Percentiles rank a stretch among this genome's conserved stretches.
Conservation (phyloP, 2,888 invertebrate species). For the Andrena hattorfiana region DNA sequence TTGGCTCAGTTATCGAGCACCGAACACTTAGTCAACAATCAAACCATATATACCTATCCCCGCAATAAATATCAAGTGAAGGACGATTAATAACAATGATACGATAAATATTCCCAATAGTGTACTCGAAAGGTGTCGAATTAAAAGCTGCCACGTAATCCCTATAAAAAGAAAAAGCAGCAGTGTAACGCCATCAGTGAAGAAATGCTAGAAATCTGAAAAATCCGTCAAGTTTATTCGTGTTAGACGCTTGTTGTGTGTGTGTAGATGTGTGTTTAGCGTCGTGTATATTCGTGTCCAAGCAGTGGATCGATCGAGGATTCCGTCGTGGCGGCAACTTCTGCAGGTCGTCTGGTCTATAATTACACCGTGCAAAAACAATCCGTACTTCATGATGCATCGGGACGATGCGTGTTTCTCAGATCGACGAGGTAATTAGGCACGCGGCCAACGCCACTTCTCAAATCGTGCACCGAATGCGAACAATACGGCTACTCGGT, state of each 20-base stretch:
- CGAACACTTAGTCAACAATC: no score
- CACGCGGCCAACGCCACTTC: conserved; percentile 71
- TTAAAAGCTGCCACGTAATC: not conserved
- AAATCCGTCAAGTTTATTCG: not conserved
- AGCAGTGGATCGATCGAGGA: conserved; percentile 47
- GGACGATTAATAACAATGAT: no score
- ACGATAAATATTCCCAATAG: no score
- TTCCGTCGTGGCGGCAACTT: conserved; percentile 47
- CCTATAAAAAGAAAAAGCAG: not conserved
- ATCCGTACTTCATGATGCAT: conserved; percentile 75
- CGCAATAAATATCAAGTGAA: no score
- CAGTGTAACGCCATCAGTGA: not conserved
- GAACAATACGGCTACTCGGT: conserved; percentile 61
- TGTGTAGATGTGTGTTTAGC: not conserved
- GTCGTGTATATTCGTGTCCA: not conserved
- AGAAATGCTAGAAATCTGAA: not conserved
- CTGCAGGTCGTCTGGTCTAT: conserved; percentile 71
- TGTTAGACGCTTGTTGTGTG: not conserved
- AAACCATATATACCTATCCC: no score
- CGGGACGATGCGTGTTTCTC: conserved; percentile 67
- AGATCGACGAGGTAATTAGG: conserved; percentile 79
- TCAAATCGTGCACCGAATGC: conserved; percentile 47
- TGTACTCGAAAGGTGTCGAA: no score
- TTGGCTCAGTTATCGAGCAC: no score
- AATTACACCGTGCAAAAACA: conserved; percentile 75